Conservation (phyloP, 2,797 vertebrate species). For the Pseudochirops corinnae region DNA sequence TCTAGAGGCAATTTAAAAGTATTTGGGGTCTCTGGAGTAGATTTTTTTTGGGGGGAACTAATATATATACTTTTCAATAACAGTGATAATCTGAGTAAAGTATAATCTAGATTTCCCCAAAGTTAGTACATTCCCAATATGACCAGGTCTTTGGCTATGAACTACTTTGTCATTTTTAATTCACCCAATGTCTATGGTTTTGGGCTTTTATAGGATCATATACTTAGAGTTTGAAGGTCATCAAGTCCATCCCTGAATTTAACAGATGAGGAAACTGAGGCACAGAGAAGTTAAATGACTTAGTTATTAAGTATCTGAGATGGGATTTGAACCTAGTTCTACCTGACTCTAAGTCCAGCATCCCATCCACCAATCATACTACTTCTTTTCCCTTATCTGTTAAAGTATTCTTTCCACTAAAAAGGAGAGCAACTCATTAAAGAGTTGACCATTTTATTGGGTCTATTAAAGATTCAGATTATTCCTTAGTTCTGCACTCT, state of each 20-base stretch:
- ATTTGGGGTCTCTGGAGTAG: background rate
- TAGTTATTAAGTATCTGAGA: background rate
- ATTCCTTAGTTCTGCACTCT: constrained; percentile 12
- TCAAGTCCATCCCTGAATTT: background rate
- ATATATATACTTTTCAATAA: background rate
- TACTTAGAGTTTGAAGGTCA: background rate
- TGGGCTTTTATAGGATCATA: background rate
- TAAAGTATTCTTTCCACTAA: constrained; percentile 41
- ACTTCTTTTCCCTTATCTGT: constrained; percentile 2
- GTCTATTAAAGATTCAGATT: constrained; percentile 32
- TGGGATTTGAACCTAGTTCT: background rate
- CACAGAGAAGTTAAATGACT: background rate
- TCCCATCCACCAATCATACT: background rate
- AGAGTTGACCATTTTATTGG: background rate
- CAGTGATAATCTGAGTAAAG: background rate
- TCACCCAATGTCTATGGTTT: background rate
- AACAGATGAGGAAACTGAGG: background rate
- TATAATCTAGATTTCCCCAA: background rate
- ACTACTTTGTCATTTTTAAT: background rate
- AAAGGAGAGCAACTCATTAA: constrained; percentile 29
- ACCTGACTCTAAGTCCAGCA: background rate
- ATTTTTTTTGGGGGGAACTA: background rate
- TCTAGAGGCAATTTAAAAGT: constrained; percentile 13
- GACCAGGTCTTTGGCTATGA: background rate
- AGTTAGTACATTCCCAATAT: background rate